Conservation (phyloP, 2,888 invertebrate genomes). For the Capitulum mitella region DNA sequence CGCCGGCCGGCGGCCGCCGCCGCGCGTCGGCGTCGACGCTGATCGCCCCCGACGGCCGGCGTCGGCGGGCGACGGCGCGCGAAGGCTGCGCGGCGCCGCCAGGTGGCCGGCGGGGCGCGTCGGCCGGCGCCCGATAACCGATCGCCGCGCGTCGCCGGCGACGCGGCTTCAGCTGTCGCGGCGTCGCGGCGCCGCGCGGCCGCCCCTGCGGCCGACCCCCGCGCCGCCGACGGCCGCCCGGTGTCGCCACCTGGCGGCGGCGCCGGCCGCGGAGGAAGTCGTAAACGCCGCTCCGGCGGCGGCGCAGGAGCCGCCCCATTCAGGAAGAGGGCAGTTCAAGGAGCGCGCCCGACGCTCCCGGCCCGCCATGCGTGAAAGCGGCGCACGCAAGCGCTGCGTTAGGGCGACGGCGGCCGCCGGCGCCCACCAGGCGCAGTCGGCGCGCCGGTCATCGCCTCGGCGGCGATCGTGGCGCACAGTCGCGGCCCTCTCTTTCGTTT, state of each 20-base stretch:
- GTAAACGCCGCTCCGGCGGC: background rate
- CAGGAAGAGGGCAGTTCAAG: background rate
- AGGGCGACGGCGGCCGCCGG: no score
- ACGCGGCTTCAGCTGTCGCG: slow-evolving; percentile 5
- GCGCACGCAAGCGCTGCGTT: background rate
- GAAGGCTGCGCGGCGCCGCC: background rate
- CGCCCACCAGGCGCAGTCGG: no score
- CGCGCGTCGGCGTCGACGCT: background rate
- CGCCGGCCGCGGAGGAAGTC: background rate
- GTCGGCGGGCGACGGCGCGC: background rate
- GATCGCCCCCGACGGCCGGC: background rate
- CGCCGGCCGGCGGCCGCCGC: background rate
- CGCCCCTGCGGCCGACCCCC: background rate
- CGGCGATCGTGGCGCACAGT: no score
- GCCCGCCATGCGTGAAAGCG: slow-evolving; percentile 1
- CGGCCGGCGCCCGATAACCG: background rate
- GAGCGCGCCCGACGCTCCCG: background rate
- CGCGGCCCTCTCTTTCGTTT: no score
- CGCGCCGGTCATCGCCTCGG: no score
- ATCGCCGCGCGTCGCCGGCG: slow-evolving; percentile 1
- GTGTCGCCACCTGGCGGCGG: background rate
- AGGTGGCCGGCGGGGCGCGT: background rate
- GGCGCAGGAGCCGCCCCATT: background rate
- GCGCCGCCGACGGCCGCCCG: background rate
- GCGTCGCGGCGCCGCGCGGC: background rate